Evolutionary conservation across 2,113 vertebrate genomes (phyloP).

Genomic region (Dromas ardeola): DNA sequence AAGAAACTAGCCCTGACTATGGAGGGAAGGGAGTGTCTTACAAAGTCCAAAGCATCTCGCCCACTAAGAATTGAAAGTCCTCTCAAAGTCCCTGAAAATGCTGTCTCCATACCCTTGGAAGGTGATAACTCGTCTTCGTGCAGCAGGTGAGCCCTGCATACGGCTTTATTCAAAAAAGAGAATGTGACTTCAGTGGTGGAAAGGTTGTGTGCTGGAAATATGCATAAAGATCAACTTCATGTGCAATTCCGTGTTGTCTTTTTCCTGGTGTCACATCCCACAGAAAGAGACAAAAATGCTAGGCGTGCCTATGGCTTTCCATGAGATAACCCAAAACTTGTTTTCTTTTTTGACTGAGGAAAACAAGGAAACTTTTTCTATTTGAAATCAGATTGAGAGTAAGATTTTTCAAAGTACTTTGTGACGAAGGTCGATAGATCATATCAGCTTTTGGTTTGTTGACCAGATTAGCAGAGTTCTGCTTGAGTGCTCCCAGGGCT

Average conservation of each 20-base stretch:
- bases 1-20: not conserved
- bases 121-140: not conserved
- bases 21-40: not conserved
- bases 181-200: not conserved
- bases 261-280: not conserved
- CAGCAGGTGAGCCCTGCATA: not conserved
- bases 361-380: not conserved
- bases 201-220: not conserved
- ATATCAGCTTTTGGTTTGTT: not conserved
- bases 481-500: not conserved
- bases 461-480: not conserved
- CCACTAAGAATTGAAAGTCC: not conserved
- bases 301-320: not conserved
- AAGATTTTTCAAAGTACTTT: not conserved
- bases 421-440: not conserved
- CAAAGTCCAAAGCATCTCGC: not conserved
- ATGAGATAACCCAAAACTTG: not conserved
- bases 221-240: not conserved
- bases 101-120: not conserved
- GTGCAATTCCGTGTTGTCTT: not conserved
- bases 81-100: not conserved
- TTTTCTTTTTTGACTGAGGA: not conserved
- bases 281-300: not conserved
- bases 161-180: not conserved
- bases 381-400: not conserved